Base-by-base conservation (phyloP, 2,113 vertebrate species). In the Electrona antarctica region DNA sequence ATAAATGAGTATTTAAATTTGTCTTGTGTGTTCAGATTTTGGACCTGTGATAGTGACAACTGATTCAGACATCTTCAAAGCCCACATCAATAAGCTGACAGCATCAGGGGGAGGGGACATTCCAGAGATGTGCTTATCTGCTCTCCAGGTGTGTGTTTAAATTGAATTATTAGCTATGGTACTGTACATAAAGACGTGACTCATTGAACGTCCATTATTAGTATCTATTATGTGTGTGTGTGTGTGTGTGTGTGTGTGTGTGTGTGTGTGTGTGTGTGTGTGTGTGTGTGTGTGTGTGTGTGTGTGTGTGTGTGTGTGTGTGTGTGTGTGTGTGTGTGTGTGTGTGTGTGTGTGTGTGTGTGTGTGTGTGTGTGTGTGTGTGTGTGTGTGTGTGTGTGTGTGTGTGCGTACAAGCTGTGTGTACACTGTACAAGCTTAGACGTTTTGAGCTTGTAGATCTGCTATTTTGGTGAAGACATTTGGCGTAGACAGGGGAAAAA, bases 71-170 rank as follows among this genome's bases (percentile, higher is more conserved):
- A 0, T 64, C 1, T 91, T 93, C 61, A 93, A 90, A 84, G 45
- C 14, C 0, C n/a, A 2, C 0, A 84, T 93, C 45, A 81, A 82
- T 21, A 68, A 21, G 0, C 75, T 92, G 41, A 7, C 21, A 61
- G 80, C 90, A 1, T 0, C 0, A 1, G 92, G 66, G 63, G 92
- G 91, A 64, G 91, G 90, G 70, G 92, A 92, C 59, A 3, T 6
- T 2, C 87, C 87, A 60, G 90, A 92, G 66, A 6, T 88, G 78
- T 64, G 74, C 48, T 77, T 93, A 48, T 93, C 90, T 65, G 90
- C 83, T 64, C 84, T 93, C 4, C 86, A 82, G 87, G 90, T 92
- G 55, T 46, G 21, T 21, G 21, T 21, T 21, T 21, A 21, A 21
- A 21, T 1, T 21, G 21, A 2, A 21, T 21, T 21, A 21, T 21